A percentile compares a stretch with the other conserved stretches of the same genome.
Evolutionary conservation across 2,113 vertebrate species (phyloP).

Genomic region (Mobula birostris): DNA sequence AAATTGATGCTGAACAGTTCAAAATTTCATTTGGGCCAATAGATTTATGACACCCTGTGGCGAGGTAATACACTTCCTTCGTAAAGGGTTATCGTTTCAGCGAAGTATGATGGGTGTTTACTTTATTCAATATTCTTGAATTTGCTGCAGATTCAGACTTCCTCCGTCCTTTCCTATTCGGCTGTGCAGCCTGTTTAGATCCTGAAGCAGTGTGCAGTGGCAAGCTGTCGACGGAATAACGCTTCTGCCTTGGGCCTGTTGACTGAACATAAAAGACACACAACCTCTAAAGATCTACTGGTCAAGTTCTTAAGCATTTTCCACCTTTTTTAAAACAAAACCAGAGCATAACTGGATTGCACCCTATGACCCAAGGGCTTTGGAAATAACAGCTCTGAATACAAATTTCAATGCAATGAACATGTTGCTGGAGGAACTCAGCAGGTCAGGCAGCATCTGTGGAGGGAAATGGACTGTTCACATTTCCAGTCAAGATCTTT

Average conservation of each 20-base stretch:
- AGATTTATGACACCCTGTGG: background rate
- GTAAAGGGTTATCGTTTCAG: background rate
- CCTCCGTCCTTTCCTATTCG: background rate
- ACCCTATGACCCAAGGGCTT: background rate
- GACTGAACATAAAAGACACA: background rate
- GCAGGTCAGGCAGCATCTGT: no score
- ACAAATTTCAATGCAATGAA: no score
- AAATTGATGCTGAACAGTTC: background rate
- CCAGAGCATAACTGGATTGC: background rate
- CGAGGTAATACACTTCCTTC: background rate
- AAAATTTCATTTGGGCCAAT: background rate
- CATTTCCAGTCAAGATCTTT: no score
- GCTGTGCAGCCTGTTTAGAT: background rate
- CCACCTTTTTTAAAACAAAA: background rate
- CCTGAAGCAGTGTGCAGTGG: background rate
- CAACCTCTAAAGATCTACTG: background rate
- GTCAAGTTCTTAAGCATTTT: background rate
- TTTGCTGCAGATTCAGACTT: slow-evolving; percentile 15
- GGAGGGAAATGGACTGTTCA: no score
- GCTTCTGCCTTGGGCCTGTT: background rate
- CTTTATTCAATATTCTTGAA: slow-evolving; percentile 5
- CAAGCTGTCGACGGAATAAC: background rate
- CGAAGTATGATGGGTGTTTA: background rate
- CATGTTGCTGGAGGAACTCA: no score
- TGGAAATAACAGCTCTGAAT: background rate